Base-by-base conservation (phyloP, 2,797 vertebrate species). In the Pelodytes ibericus region DNA sequence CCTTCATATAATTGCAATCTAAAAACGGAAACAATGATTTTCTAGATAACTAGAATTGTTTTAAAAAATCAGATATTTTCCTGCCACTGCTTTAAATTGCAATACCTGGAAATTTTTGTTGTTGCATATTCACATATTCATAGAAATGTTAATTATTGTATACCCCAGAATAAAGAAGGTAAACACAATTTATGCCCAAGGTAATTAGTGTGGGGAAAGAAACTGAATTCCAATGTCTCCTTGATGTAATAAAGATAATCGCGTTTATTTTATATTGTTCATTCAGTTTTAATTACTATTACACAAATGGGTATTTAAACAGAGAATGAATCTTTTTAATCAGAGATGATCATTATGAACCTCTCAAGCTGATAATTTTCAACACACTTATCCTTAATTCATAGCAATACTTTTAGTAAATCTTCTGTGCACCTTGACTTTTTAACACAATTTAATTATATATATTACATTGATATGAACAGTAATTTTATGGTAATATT, bases 321-420 rank as follows among this genome's bases (percentile, higher is more conserved):
- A 58, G 56, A 58, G 56, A 58, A 58, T 58, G 27, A 58, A 58
- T 58, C 56, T 58, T 58, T 11, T 25, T 58, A 58, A 58, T 58
- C 56, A 58, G 56, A 58, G 56, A 58, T 58, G 24, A 58, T 58
- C 24, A 29, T 58, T 58, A 58, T 58, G 56, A 26, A 58, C 25
- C 25, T 58, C 56, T 58, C 56, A 15, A 16, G 56, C 56, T 27
- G 56, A 27, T 29, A 2, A 58, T 58, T 20, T 58, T 56, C 51
- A 47, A 47, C 44, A 47, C 44, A 18, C 2, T 47, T 47, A 47
- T n/a, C 20, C 49, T 53, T 53, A 25, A n/a, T 3, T 13, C 22
- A 22, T 53, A 5, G 6, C 22, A 53, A 53, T 53, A 53, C 22
- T 8, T 53, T 20, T 53, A 53, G 24, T 53, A 24, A 53, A 53